These are phyloP conservation scores for Nezara viridula DNA, from an alignment of 2,888 invertebrate genomes.

Conservation along the genomic window DNA sequence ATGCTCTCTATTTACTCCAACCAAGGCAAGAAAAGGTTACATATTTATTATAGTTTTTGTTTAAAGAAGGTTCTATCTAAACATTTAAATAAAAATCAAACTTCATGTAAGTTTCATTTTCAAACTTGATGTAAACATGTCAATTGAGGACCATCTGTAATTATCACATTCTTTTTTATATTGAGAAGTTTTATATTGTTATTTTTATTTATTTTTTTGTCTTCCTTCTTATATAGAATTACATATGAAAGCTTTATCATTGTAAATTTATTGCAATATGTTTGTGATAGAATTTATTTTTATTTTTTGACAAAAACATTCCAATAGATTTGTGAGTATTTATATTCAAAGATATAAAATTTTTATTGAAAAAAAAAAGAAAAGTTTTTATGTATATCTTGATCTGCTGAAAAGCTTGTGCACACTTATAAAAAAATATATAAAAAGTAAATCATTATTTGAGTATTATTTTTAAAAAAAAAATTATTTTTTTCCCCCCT, in stretches of 20 bases:
- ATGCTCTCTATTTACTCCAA: too few relatives aligned
- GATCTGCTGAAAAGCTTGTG: not conserved
- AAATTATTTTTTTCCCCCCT: not conserved
- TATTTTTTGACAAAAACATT: not conserved
- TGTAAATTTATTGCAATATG: constrained; percentile 38
- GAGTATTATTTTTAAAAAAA: not conserved
- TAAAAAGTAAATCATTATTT: not conserved
- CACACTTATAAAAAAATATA: not conserved
- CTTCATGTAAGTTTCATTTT: too few relatives aligned
- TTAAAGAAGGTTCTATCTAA: too few relatives aligned
- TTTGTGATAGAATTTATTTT: constrained; percentile 29
- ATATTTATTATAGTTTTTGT: too few relatives aligned
- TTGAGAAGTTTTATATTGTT: not conserved
- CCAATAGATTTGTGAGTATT: not conserved
- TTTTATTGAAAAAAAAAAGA: not conserved
- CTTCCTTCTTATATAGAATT: not conserved
- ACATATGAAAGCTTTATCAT: not conserved
- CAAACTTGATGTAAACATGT: too few relatives aligned
- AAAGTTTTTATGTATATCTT: not conserved
- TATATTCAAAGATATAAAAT: constrained; percentile 1
- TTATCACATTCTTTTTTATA: not conserved
- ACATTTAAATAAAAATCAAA: too few relatives aligned
- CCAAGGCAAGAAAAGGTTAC: too few relatives aligned
- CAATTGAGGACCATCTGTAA: not conserved
- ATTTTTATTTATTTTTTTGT: not conserved